phyloP scores from a whole-genome alignment of 2,797 vertebrate genomes.

The Peromyscus nudipes region DNA sequence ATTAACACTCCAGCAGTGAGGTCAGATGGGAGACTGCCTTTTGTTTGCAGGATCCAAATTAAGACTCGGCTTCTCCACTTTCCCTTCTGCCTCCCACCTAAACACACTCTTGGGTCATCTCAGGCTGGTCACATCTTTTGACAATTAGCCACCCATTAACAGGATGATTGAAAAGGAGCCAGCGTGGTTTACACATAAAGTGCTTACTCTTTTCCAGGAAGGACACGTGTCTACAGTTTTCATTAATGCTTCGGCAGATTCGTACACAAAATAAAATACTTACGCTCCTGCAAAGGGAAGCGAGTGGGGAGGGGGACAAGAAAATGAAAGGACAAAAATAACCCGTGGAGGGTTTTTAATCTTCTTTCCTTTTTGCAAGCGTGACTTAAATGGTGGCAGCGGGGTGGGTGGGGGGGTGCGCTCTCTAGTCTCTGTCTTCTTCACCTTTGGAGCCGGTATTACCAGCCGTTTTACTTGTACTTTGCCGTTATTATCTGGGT shows the following conservation, averaged over 20 bases:
- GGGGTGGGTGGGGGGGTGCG: slow-evolving; percentile 84
- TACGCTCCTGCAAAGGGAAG: slow-evolving; percentile 71
- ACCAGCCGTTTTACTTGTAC: slow-evolving; percentile 91
- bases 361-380: slow-evolving; percentile 77
- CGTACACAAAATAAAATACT: slow-evolving; percentile 81
- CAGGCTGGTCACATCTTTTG: slow-evolving; percentile 88
- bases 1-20: slow-evolving; percentile 92
- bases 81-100: slow-evolving; percentile 87
- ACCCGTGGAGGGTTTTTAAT: slow-evolving; percentile 72
- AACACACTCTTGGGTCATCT: slow-evolving; percentile 90
- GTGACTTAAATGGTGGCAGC: slow-evolving; percentile 84
- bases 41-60: slow-evolving; percentile 91
- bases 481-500: slow-evolving; percentile 93
- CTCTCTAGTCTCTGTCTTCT: slow-evolving; percentile 82
- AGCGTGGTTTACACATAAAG: slow-evolving; percentile 87
- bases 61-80: slow-evolving; percentile 88
- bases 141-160: slow-evolving; percentile 91
- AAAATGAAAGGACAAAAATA: slow-evolving; percentile 77
- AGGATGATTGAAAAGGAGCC: slow-evolving; percentile 89
- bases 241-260: slow-evolving; percentile 87
- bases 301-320: neutral
- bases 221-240: slow-evolving; percentile 86
- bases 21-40: slow-evolving; percentile 91
- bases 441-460: slow-evolving; percentile 86
- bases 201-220: slow-evolving; percentile 88